phyloP scores from a whole-genome alignment of 2,797 vertebrate genomes.

The Furcifer pardalis region DNA sequence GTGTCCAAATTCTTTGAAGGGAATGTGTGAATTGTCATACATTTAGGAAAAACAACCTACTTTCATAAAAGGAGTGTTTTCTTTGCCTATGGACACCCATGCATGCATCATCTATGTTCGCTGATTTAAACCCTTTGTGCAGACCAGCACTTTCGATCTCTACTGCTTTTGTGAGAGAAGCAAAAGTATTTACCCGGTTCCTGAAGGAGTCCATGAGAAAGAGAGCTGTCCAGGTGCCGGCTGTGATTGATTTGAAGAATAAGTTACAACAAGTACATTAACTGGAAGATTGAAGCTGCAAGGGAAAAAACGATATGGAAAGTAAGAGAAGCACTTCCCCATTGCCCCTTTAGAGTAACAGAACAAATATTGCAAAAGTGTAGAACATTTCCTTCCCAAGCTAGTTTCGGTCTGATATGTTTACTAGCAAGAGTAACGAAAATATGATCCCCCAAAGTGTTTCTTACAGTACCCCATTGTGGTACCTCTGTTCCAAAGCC shows the following conservation, averaged over 20 bases:
- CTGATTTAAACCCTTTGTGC: constrained; percentile 30
- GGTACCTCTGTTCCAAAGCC: constrained; percentile 36
- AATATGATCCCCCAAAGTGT: constrained; percentile 32
- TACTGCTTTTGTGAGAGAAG: constrained; percentile 13
- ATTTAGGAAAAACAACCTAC: too few species aligned
- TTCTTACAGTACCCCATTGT: constrained; percentile 22
- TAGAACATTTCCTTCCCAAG: constrained; percentile 16
- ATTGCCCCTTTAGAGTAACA: constrained; percentile 31
- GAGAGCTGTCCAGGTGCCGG: constrained; percentile 23
- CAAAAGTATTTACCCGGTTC: constrained; percentile 36
- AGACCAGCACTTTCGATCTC: constrained; percentile 34
- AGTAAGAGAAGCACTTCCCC: constrained; percentile 22
- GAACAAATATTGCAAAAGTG: constrained; percentile 31
- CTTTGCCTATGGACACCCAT: not conserved
- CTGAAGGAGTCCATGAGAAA: constrained; percentile 36
- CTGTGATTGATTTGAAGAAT: constrained; percentile 39
- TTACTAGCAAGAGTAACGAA: constrained; percentile 50
- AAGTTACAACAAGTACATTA: constrained; percentile 26
- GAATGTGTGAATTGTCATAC: too few species aligned
- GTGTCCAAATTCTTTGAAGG: too few species aligned
- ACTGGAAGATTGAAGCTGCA: constrained; percentile 30
- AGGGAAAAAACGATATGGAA: constrained; percentile 10
- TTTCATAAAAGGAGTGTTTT: too few species aligned
- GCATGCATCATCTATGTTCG: not conserved
- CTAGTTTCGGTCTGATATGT: constrained; percentile 51